Evolutionary conservation across 2,113 vertebrate species (phyloP), one percentile per base, ranked within the genome.

Genomic region (Pterocles orientalis): DNA sequence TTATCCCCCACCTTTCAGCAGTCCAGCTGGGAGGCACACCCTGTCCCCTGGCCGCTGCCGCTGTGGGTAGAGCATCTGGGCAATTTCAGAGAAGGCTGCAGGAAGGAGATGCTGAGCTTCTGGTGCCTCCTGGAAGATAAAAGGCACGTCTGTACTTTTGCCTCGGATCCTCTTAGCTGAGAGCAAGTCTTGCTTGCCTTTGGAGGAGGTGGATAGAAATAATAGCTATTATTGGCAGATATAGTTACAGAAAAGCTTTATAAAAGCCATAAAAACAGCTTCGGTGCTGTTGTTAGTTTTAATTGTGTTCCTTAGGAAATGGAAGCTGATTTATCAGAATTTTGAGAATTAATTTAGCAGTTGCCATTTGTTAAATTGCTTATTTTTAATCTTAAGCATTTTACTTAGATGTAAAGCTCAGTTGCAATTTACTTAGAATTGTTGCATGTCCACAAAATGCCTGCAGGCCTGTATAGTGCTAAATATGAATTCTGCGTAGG

Each of bases 1-100:
- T 56, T 39, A 9, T 6, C 18, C 54, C 12, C 33, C 48, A 8
- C 54, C 16, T 34, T 33, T 31, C 25, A 13, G 58, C 66, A 36
- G 36, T 12, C 57, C 31, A 4, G 41, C 61, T 34, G 85, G 82
- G 84, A 75, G 11, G 53, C 0, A 6, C 56, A 47, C 45, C 70
- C 13, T 8, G 65, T 25, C 56, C 48, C 2, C 0, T 0, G 2
- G 47, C 57, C 1, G 2, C 54, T 33, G 24, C 34, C 24, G 21
- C 41, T 13, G 3, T 16, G 65, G 51, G 34, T 26, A 16, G 18
- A 78, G 34, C 68, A n/a, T 34, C 79, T 51, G 18, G 18, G 72
- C 45, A n/a, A 6, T 48, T 66, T 47, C 43, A 36, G 77, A 72
- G 79, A 4, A 28, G 47, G 41, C 8, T 69, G 25, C 26, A 39